These are phyloP conservation scores for Ailuropoda melanoleuca DNA, from an alignment of 2,113 vertebrate species.

Conservation along the genomic window DNA sequence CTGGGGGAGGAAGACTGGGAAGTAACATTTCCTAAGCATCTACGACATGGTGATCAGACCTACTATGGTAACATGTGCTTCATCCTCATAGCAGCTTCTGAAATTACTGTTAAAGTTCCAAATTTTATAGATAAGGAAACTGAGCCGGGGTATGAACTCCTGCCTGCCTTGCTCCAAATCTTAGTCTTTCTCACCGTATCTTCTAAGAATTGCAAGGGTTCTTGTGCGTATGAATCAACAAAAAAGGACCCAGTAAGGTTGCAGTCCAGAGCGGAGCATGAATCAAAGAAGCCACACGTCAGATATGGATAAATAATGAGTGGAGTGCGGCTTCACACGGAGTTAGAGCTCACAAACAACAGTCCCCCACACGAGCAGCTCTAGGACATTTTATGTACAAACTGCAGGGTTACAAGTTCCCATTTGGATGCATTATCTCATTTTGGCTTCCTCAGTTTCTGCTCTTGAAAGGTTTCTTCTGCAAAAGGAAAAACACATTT, in stretches of 20 bases:
- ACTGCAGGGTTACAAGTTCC: not conserved
- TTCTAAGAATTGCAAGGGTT: conserved; percentile 29
- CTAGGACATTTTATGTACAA: not conserved
- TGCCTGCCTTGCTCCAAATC: not conserved
- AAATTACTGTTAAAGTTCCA: not conserved
- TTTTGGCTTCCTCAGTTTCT: not conserved
- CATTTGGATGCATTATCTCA: not conserved
- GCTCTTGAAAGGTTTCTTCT: not conserved
- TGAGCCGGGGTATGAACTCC: not conserved
- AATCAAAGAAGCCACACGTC: not conserved
- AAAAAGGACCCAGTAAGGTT: not conserved
- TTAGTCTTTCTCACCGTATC: not conserved
- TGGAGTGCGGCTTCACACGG: not conserved
- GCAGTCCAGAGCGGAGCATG: not conserved
- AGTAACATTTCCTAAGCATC: not conserved
- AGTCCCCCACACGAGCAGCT: not conserved
- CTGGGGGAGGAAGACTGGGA: not conserved
- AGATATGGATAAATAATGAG: not conserved
- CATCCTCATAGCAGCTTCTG: not conserved
- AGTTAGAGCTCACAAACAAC: not conserved
- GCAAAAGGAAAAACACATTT: not conserved
- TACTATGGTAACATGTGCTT: not conserved
- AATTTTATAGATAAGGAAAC: not conserved
- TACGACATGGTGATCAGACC: not conserved
- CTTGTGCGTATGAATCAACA: not conserved